Evolutionary conservation across 2,888 invertebrate genomes (phyloP), one percentile per base, ranked within the genome.

Genomic region (Ochropleura leucogaster): DNA sequence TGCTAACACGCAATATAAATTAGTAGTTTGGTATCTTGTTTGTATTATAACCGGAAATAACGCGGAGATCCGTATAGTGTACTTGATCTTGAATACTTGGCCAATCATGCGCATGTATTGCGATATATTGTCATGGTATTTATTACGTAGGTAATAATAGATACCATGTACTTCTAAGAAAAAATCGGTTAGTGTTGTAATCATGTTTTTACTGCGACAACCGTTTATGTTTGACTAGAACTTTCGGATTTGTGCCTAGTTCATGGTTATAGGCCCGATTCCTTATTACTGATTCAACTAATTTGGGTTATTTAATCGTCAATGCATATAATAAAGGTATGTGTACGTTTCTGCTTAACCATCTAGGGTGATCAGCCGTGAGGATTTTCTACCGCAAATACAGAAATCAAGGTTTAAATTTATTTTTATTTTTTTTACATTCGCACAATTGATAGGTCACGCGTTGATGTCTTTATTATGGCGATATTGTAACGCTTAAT

Each of bases 401-500:
- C 1, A 30, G 30, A 30, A 30, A 2, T 30, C 30, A 30, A 30
- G 30, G 30, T 2, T 30, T 30, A 30, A 30, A 30, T 30, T 30
- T 30, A 2, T 30, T 1, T 30, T 30, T 30, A 2, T 55, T 20
- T 20, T 55, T 55, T 55, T 55, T 20, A 12, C 20, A n/a, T 12
- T 12, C n/a, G 6, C 8, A 16, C 44, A 63, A 4, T 16, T 40
- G 0, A 0, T 0, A 0, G 7, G 7, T 30, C 12, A 64, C 74
- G 85, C 85, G 85, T 85, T 85, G 84, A 86, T 84, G 85, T 85
- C 85, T 85, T 85, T 84, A 62, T 46, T 86, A 79, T 70, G 79
- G 57, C 53, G 47, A 69, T 42, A 30, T 30, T 30, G 40, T 42
- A 16, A 51, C 4, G 16, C 7, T 12, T 64, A 12, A 55, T 18